Conservation (phyloP, 2,113 vertebrate genomes). For the Oxyura jamaicensis region DNA sequence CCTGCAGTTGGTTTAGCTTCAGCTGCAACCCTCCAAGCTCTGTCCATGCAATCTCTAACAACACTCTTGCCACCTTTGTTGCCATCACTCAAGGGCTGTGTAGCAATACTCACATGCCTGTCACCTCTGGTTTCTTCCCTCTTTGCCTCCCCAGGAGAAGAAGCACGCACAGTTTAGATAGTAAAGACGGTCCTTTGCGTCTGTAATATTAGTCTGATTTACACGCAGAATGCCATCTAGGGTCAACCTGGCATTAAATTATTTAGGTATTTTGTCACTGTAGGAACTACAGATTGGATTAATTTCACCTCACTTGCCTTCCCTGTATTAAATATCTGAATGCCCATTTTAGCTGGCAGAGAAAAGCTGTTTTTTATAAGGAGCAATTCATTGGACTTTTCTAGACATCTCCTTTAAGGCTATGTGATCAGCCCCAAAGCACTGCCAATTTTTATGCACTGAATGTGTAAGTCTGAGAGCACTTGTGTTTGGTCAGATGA, state of each 20-base stretch:
- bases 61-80: fast-evolving
- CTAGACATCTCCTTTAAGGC: not conserved
- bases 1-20: not conserved
- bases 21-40: not conserved
- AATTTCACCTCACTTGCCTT: not conserved
- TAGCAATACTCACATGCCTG: not conserved
- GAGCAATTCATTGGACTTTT: not conserved
- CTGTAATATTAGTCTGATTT: not conserved
- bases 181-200: not conserved
- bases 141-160: not conserved
- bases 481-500: not conserved
- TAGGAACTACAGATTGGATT: not conserved
- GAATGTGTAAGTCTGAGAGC: not conserved
- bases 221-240: conserved; percentile 43
- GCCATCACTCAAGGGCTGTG: not conserved
- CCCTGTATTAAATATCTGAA: not conserved
- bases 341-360: not conserved
- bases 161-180: not conserved
- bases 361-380: not conserved
- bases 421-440: not conserved
- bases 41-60: not conserved
- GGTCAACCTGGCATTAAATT: conserved; percentile 18
- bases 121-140: not conserved
- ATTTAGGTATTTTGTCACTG: not conserved
- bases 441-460: not conserved